Conservation (phyloP, 2,797 vertebrate species). For the Rhinella marina region DNA sequence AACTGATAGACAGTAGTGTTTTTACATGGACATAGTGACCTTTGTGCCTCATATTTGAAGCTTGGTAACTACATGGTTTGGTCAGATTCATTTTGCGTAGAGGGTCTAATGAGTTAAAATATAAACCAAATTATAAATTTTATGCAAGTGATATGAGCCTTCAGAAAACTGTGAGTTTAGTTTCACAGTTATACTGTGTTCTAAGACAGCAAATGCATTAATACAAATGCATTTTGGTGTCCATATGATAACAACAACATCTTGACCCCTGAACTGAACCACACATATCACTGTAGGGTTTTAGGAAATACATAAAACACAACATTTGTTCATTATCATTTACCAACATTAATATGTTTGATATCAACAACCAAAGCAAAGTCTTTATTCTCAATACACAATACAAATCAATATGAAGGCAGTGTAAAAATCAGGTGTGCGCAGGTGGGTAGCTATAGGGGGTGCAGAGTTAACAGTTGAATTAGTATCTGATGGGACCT, state of each 20-base stretch:
- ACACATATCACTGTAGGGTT: background rate
- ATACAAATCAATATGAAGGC: background rate
- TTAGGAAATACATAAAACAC: background rate
- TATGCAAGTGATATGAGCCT: too few species aligned
- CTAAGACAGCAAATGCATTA: background rate
- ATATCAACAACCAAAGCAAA: background rate
- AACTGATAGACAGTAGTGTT: too few species aligned
- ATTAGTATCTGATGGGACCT: background rate
- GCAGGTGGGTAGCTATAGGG: background rate
- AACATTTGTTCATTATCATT: background rate
- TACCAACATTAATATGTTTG: background rate
- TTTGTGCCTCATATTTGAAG: too few species aligned
- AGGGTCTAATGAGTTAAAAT: too few species aligned
- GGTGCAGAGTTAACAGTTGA: background rate
- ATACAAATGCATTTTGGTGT: background rate
- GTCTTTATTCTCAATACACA: background rate
- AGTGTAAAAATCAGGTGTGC: background rate
- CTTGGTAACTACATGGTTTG: too few species aligned
- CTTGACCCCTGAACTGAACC: background rate
- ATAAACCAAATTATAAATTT: too few species aligned
- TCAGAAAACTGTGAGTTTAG: too few species aligned
- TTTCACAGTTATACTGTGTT: background rate
- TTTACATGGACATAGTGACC: too few species aligned
- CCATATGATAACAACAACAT: background rate
- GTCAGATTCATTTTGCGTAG: too few species aligned